Evolutionary conservation across 2,888 invertebrate genomes (phyloP), one percentile per base, ranked within the genome.

Genomic region (Salpingus planirostris): DNA sequence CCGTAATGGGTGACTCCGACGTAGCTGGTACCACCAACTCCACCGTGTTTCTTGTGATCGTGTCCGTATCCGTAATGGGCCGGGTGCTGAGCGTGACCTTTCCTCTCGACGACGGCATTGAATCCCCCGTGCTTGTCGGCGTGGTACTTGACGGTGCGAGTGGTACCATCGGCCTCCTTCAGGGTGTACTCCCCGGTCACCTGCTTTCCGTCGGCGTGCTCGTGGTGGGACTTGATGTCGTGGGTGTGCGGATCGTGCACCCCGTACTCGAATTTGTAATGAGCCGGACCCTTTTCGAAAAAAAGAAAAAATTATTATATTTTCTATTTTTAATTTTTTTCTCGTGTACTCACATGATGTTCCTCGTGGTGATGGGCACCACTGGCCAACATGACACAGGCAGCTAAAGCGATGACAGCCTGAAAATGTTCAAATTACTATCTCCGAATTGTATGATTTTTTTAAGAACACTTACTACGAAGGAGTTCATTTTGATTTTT

Each of bases 171-270:
- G 15, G 64, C 54, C 41, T 63, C 62, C 15, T 59, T 50, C n/a
- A 64, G 34, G 24, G 54, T 50, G 49, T 64, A 63, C 10, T 46
- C 52, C 14, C 63, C 64, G 27, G 57, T 56, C 15, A 62, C 62
- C 13, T 55, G 42, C 30, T 63, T 53, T 3, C 62, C 62, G 27
- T 63, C 53, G 15, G 60, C 52, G 29, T 55, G 52, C 43, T 64
- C 64, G 29, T 55, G 50, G 34, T 64, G 63, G 11, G 52, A 50
- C 40, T 65, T 60, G 29, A 52, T 45, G 44, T 64, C 64, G 14
- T 59, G 54, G 15, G 62, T 62, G 28, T 64, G 61, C n/a, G 58
- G 55, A 40, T 64, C 64, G 25, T 56, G 49, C 10, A 64, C 62
- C 3, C 61, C 62, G 32, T 64, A 64, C 24, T 56, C 57, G 41